A percentile compares a stretch with the other conserved stretches of the same genome.
phyloP scores from a whole-genome alignment of 1,140 invertebrate species.

The Macrocentrus cingulum region DNA sequence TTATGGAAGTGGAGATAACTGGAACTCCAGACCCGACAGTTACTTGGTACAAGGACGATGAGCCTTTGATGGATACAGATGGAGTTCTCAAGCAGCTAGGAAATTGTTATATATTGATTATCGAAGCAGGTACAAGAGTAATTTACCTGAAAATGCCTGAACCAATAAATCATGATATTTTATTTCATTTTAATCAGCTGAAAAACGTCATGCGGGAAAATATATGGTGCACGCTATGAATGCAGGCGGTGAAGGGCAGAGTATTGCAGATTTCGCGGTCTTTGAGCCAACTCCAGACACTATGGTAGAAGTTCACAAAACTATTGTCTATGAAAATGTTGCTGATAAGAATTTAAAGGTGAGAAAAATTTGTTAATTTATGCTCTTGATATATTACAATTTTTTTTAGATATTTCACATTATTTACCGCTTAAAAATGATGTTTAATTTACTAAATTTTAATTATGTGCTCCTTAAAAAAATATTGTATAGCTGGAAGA shows the following conservation, averaged over 20 bases:
- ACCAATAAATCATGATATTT: no score
- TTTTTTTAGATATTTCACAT: not conserved
- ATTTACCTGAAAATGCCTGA: no score
- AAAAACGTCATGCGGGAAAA: slow-evolving; percentile 67
- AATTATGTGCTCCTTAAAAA: slow-evolving; percentile 10
- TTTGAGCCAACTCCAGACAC: slow-evolving; percentile 71
- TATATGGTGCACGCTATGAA: slow-evolving; percentile 75
- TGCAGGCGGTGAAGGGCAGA: slow-evolving; percentile 74
- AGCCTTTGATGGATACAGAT: slow-evolving; percentile 58
- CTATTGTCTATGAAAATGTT: slow-evolving; percentile 64
- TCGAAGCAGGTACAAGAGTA: slow-evolving; percentile 66
- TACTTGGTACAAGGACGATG: slow-evolving; percentile 75
- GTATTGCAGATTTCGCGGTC: slow-evolving; percentile 75
- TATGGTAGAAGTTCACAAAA: slow-evolving; percentile 69
- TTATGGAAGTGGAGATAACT: slow-evolving; percentile 79
- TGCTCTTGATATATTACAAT: not conserved
- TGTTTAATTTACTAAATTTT: not conserved
- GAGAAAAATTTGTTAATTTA: no score
- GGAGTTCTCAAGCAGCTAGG: slow-evolving; percentile 65
- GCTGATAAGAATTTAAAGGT: slow-evolving; percentile 53
- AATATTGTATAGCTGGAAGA: slow-evolving; percentile 41
- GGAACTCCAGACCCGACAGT: slow-evolving; percentile 73
- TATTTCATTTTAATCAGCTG: no score
- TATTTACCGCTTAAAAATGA: not conserved
- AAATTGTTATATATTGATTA: slow-evolving; percentile 67